Base-by-base conservation (phyloP, 1,140 invertebrate species). In the Papilio polyxenes region DNA sequence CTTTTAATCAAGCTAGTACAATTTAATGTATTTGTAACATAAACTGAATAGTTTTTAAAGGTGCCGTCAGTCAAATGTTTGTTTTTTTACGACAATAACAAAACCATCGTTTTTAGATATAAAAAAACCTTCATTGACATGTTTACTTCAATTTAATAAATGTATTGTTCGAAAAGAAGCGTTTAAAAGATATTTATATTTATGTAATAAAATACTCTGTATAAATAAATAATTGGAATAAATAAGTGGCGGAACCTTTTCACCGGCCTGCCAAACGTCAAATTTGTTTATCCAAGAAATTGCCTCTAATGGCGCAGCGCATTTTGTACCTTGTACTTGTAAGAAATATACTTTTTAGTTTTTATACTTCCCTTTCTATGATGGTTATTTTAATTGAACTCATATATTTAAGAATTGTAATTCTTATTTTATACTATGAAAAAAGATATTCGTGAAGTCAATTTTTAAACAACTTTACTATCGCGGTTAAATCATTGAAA, bases 241-340 rank as follows among this genome's bases (percentile, higher is more conserved):
- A n/a, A n/a, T n/a, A n/a, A 81, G 44, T 49, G n/a, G 37, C 76
- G 62, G 23, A 44, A 23, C 69, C 75, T 44, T 49, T 44, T 75
- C 74, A 65, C 49, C 56, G 17, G n/a, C 72, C 31, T 72, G 53
- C 59, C 17, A 80, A 62, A 62, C 53, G 65, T 75, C 69, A 9
- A 77, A 49, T 78, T 82, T 84, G 83, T 84, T 82, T 84, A 82
- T 78, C 48, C 53, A 75, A 77, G 77, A 81, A 82, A 84, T 82
- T 82, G 78, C 78, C 40, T 23, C 49, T n/a, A 65, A 51, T 76
- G 20, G 10, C 48, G 23, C n/a, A 6, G 2, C 49, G 10, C 23
- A 23, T 53, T 53, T 51, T 77, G n/a, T 17, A 15, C n/a, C 49
- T 2, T n/a, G 44, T 2, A 37, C 13, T 3, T 7, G 17, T 20